Percentiles rank a stretch among this genome's conserved stretches.
These are phyloP conservation scores for Carcharodon carcharias DNA, from an alignment of 2,797 vertebrate genomes.

Conservation along the genomic window DNA sequence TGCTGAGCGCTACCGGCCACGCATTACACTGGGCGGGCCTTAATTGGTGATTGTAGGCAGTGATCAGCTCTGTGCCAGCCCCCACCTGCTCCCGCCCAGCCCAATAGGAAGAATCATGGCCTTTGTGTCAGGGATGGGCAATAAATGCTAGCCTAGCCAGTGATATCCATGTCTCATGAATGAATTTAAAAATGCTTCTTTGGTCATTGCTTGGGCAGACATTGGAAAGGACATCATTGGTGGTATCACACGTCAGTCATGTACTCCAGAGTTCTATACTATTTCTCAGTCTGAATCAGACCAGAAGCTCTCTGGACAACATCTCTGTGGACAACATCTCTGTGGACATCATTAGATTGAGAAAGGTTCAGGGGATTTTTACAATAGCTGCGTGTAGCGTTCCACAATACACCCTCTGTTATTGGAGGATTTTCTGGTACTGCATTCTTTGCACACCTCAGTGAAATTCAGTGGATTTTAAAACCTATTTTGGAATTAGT, in stretches of 20 bases:
- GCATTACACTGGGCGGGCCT: no score
- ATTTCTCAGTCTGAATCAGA: not conserved
- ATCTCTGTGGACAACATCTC: not conserved
- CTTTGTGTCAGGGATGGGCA: no score
- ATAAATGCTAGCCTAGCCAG: no score
- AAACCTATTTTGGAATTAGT: not conserved
- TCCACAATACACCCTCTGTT: not conserved
- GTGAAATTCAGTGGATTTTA: not conserved
- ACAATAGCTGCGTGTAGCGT: no score
- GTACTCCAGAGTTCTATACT: not conserved
- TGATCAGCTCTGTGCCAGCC: no score
- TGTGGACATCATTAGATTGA: not conserved
- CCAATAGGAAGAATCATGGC: no score
- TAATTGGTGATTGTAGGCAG: no score
- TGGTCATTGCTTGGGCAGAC: no score
- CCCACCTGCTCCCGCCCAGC: no score
- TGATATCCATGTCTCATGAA: no score
- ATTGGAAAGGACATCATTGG: not conserved
- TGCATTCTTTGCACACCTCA: not conserved
- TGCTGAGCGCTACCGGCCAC: no score
- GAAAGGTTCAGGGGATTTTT: not conserved
- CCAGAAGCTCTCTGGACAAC: not conserved
- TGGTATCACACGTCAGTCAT: not conserved
- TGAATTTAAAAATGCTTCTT: no score
- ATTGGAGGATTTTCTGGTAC: not conserved